Evolutionary conservation across 2,888 invertebrate species (phyloP), one percentile per base, ranked within the genome.

Genomic region (Eilema caniola): DNA sequence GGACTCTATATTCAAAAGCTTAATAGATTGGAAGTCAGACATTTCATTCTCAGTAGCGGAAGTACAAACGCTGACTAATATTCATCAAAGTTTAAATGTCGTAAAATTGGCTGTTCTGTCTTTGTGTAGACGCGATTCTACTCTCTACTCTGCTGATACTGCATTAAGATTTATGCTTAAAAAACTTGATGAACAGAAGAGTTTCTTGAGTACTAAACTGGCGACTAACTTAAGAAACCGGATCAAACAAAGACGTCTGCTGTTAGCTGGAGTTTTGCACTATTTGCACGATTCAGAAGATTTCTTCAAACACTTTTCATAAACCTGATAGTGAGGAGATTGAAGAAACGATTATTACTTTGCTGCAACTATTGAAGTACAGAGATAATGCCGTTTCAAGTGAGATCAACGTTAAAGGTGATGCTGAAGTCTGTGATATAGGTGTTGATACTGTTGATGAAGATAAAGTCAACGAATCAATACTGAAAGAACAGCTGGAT

Each of bases 401-500:
- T 53, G 33, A 33, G 33, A 33, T 33, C 33, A 33, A 33, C 33
- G 10, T 8, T 33, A 10, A 33, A 33, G 33, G 33, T 33, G 8
- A 33, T 10, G 33, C 33, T 10, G 33, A 33, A 8, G 33, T 33
- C 33, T 31, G 31, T 33, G 33, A 33, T 41, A 41, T 41, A 41
- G 41, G 41, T n/a, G n/a, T n/a, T n/a, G n/a, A n/a, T n/a, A n/a
- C n/a, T 41, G 41, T 41, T 41, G 41, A 41, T 41, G 41, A 41
- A 41, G 41, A 12, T 41, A 14, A 41, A 41, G 41, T 41, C 41
- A 69, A 66, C 70, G 66, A 66, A 59, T 60, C 69, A 64, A 73
- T 70, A 53, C 69, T 73, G 69, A 67, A 73, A 69, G 53, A 73
- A 70, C 64, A 73, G 67, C 60, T 73, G 31, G 69, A 69, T 31